phyloP scores from a whole-genome alignment of 1,140 invertebrate genomes.

The Sitophilus oryzae region DNA sequence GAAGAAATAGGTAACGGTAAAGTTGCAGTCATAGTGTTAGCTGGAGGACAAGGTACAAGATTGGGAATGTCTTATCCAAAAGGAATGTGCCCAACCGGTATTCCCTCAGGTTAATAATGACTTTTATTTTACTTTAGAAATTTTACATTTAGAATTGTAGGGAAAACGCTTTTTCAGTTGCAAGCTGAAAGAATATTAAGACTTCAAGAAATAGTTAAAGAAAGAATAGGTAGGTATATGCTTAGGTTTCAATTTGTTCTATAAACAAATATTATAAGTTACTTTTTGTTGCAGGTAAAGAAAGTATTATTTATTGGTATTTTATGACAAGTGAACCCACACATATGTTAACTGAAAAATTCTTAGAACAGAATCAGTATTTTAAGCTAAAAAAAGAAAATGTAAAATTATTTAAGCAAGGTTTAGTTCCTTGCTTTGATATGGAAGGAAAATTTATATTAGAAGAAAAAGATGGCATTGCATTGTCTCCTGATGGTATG shows the following conservation, averaged over 20 bases:
- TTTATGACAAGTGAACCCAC: constrained; percentile 98
- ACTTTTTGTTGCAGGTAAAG: constrained; percentile 39
- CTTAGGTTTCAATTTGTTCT: not conserved
- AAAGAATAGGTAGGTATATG: constrained; percentile 50
- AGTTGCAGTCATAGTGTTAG: constrained; percentile 77
- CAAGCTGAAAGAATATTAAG: constrained; percentile 87
- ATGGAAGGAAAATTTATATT: constrained; percentile 93
- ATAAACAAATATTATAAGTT: not conserved
- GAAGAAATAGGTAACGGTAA: constrained; percentile 65
- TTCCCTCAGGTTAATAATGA: constrained; percentile 51
- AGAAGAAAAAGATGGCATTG: constrained; percentile 70
- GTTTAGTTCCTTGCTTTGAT: constrained; percentile 87
- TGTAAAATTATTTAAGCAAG: constrained; percentile 87
- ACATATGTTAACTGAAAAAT: constrained; percentile 73
- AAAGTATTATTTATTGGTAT: constrained; percentile 78
- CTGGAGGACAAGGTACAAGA: constrained; percentile 75
- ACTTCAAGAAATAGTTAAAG: constrained; percentile 69
- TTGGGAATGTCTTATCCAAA: constrained; percentile 92
- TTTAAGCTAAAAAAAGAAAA: constrained; percentile 83
- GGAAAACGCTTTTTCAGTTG: constrained; percentile 88
- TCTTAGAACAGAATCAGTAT: constrained; percentile 74
- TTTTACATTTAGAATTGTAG: constrained; percentile 55
- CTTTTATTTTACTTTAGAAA: not conserved
- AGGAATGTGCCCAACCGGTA: constrained; percentile 91
- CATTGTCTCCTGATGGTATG: constrained; percentile 85